Evolutionary conservation across 2,888 invertebrate species (phyloP), one percentile per base, ranked within the genome.

Genomic region (Laothoe populi): DNA sequence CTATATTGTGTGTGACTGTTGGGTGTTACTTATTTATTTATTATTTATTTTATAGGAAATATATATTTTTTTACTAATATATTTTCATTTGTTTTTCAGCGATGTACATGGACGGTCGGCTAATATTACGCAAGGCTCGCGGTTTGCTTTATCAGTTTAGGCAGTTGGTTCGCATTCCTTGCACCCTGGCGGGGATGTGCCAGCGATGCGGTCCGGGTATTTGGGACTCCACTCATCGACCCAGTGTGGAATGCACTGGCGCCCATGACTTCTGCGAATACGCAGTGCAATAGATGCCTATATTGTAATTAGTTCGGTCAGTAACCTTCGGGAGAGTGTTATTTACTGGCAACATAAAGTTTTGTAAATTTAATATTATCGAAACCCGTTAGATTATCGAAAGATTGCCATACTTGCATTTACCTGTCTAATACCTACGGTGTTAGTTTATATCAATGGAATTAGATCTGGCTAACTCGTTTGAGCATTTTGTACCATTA

Each of bases 91-190:
- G 10, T 49, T 40, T 82, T 84, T 57, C 83, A 95, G 98, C 99
- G 23, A 98, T 98, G 97, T 99, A 98, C 84, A 99, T 99, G 99
- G 98, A 98, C 83, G 98, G 98, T 0, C 95, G 96, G 48, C 90
- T 98, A 19, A 98, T 99, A 63, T 92, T 98, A 38, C 95, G 97
- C 67, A 99, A 99, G 92, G 98, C 98, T 0, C 95, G 99, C 62
- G 98, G 98, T 13, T 92, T 99, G 3, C 93, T 99, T 0, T 95
- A 98, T 86, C 97, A 98, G 83, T 99, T 98, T 87, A 95, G 98
- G n/a, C 96, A 96, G 78, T 90, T 97, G 72, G 95, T 96, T 24
- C 95, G 96, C 72, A 96, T 99, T 64, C 99, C 99, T 0, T 99
- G 99, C 86, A 97, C 97, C 0, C 87, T 99, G 58, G 96, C 96